These are phyloP conservation scores for Xenops minutus DNA, from an alignment of 2,797 vertebrate species.

Conservation along the genomic window DNA sequence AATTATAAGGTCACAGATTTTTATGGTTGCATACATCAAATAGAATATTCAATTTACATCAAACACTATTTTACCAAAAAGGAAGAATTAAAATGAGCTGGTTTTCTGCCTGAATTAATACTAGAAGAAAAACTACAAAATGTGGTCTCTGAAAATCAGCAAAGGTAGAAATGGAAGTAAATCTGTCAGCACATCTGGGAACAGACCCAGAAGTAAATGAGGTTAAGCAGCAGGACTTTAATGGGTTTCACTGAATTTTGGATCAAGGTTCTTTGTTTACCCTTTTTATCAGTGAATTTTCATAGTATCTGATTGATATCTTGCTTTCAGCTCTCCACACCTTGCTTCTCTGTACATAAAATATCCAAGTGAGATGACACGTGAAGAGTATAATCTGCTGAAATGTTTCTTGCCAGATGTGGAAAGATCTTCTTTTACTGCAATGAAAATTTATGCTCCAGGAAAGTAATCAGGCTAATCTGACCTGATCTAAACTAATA, in stretches of 20 bases:
- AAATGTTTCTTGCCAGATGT: background rate
- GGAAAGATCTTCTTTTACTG: background rate
- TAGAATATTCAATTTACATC: conserved; percentile 48
- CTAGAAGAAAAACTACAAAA: background rate
- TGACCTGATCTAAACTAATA: background rate
- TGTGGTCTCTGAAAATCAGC: background rate
- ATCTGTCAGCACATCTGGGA: background rate
- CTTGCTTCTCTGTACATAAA: background rate
- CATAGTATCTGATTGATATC: background rate
- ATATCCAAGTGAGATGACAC: background rate
- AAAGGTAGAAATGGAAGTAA: background rate
- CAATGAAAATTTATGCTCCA: background rate
- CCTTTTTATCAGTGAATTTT: background rate
- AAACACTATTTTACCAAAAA: conserved; percentile 4
- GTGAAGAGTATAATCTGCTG: background rate
- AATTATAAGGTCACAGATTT: conserved; percentile 6
- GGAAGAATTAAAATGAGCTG: background rate
- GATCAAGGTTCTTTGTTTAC: background rate
- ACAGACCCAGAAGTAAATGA: background rate
- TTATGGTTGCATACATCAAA: conserved; percentile 25
- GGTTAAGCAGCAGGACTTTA: background rate
- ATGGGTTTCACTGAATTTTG: background rate
- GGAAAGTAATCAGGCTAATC: background rate
- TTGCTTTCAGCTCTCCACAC: background rate
- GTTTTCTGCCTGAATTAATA: conserved; percentile 11